Percentiles rank a stretch among this genome's conserved stretches.
Evolutionary conservation across 2,888 invertebrate species (phyloP).

Genomic region (Didymodactylos carnosus): DNA sequence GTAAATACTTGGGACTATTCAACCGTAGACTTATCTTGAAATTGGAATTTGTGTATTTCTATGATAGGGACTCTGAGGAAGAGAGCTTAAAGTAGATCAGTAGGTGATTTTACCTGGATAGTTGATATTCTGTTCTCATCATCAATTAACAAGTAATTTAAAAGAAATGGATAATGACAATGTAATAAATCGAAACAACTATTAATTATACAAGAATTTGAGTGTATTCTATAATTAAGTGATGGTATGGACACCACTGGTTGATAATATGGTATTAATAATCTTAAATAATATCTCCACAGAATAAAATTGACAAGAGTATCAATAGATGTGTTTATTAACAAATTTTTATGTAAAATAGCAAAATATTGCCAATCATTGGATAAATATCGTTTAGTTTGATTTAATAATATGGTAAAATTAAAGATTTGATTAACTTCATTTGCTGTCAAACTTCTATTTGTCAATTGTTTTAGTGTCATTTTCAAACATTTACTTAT

Average conservation of each 20-base stretch:
- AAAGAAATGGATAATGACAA: background rate
- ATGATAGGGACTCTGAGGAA: no score
- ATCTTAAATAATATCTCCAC: background rate
- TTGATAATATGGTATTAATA: background rate
- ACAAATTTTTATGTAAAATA: background rate
- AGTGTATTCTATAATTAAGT: background rate
- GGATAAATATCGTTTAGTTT: no score
- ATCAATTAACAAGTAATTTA: background rate
- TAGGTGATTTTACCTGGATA: background rate
- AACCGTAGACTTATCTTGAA: no score
- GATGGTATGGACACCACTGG: background rate
- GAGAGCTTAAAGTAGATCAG: background rate
- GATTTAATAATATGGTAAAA: no score
- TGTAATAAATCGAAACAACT: background rate
- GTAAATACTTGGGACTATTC: no score
- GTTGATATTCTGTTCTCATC: background rate
- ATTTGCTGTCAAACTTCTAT: no score
- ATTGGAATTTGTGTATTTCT: no score
- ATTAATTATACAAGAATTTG: background rate
- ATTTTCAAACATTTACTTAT: no score
- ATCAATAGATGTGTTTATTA: background rate
- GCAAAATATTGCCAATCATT: background rate
- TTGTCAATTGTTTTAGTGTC: no score
- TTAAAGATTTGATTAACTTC: no score
- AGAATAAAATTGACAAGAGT: background rate